A percentile compares a stretch with the other conserved stretches of the same genome.
These are phyloP conservation scores for Lamprotornis superbus DNA, from an alignment of 2,113 vertebrate genomes.

Conservation along the genomic window DNA sequence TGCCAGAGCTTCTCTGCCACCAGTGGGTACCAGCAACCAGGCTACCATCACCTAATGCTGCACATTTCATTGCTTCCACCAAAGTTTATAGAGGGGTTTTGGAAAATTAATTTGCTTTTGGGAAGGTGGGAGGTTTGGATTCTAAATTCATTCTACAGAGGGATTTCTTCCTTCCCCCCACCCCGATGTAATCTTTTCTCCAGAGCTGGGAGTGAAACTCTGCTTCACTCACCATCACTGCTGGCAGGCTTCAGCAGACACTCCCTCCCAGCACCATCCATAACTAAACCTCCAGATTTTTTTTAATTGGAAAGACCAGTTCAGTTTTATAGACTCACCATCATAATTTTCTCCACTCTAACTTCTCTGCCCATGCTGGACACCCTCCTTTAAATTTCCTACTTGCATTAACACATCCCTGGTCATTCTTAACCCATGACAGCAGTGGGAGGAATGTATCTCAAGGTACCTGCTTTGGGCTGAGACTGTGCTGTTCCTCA, in stretches of 20 bases:
- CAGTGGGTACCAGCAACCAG: neutral
- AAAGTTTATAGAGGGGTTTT: neutral
- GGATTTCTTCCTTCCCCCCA: neutral
- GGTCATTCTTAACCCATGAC: accelerated
- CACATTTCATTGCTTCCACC: neutral
- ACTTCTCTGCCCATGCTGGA: neutral
- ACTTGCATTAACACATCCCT: neutral
- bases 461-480: neutral
- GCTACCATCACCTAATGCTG: neutral
- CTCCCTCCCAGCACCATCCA: neutral
- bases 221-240: neutral
- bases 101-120: neutral
- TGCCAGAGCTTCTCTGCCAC: neutral
- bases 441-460: neutral
- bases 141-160: neutral
- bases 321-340: neutral
- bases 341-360: neutral
- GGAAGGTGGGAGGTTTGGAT: neutral
- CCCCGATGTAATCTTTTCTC: neutral
- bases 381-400: neutral
- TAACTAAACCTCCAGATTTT: neutral
- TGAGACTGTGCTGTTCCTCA: neutral
- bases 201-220: neutral
- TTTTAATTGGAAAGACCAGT: neutral
- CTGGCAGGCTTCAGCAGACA: neutral